phyloP scores from a whole-genome alignment of 2,888 invertebrate species.

The Ophion costatus region DNA sequence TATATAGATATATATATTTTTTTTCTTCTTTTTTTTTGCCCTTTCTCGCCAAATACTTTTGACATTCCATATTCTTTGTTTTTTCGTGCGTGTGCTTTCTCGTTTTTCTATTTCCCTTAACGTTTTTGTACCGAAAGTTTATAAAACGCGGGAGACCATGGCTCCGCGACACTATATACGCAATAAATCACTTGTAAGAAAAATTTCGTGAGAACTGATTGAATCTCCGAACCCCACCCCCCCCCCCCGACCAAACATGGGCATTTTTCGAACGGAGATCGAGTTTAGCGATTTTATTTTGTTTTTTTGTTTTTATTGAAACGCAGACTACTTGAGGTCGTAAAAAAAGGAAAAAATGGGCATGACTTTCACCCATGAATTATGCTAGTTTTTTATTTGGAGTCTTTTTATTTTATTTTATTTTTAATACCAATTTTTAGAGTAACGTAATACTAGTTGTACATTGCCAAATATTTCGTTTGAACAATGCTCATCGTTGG shows the following conservation, averaged over 20 bases:
- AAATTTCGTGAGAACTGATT: constrained; percentile 33
- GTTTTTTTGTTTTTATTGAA: not conserved
- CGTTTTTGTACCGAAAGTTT: constrained; percentile 45
- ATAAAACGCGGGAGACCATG: constrained; percentile 32
- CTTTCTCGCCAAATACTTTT: not conserved
- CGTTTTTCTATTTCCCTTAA: not conserved
- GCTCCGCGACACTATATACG: constrained; percentile 33
- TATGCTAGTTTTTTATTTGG: no score
- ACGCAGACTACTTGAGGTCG: not conserved
- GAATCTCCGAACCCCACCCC: constrained; percentile 2
- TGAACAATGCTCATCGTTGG: constrained; percentile 12
- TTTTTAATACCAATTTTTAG: not conserved
- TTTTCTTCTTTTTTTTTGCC: constrained; percentile 23
- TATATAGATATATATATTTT: not conserved
- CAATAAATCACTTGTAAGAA: constrained; percentile 60
- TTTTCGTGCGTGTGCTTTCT: not conserved
- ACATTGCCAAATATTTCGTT: not conserved
- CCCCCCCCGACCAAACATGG: not conserved
- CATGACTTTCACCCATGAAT: not conserved
- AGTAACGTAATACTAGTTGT: not conserved
- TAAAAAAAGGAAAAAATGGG: not conserved
- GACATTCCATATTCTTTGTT: constrained; percentile 16
- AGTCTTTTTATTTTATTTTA: not conserved
- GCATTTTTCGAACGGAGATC: not conserved
- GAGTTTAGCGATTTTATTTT: not conserved